These are phyloP conservation scores for Leucania comma DNA, from an alignment of 2,888 invertebrate genomes.

Conservation along the genomic window DNA sequence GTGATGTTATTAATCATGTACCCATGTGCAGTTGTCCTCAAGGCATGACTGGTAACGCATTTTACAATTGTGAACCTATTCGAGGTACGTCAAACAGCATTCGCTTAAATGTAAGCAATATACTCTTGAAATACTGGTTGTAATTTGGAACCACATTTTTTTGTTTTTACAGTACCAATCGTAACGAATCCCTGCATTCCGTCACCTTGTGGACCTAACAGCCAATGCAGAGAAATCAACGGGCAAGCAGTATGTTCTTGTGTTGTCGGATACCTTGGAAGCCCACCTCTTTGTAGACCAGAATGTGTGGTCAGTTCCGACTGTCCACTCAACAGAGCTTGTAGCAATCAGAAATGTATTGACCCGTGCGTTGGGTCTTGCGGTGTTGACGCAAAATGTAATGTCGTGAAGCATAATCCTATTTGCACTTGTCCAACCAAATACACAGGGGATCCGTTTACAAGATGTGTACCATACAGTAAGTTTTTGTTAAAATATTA, in stretches of 20 bases:
- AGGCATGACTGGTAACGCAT: conserved; percentile 93
- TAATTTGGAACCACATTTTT: conserved; percentile 10
- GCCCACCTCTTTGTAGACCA: conserved; percentile 94
- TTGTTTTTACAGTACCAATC: conserved; percentile 77
- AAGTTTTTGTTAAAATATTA: conserved; percentile 62
- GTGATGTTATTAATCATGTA: conserved; percentile 93
- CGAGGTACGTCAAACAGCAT: conserved; percentile 75
- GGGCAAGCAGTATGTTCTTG: conserved; percentile 94
- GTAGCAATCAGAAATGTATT: conserved; percentile 94
- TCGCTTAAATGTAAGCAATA: neutral
- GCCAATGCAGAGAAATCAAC: conserved; percentile 92
- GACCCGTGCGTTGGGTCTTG: conserved; percentile 95
- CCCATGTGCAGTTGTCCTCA: conserved; percentile 93
- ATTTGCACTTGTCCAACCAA: conserved; percentile 93
- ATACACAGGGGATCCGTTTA: conserved; percentile 94
- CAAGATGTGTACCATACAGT: conserved; percentile 91
- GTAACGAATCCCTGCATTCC: conserved; percentile 92
- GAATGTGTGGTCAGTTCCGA: conserved; percentile 95
- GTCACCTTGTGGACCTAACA: conserved; percentile 94
- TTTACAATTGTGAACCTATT: conserved; percentile 91
- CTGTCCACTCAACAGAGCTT: conserved; percentile 93
- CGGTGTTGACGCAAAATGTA: conserved; percentile 93
- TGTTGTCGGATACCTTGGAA: conserved; percentile 92
- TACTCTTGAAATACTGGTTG: neutral
- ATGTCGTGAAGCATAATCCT: conserved; percentile 94